Conservation (phyloP, 2,797 vertebrate species). For the Intellagama lesueurii region DNA sequence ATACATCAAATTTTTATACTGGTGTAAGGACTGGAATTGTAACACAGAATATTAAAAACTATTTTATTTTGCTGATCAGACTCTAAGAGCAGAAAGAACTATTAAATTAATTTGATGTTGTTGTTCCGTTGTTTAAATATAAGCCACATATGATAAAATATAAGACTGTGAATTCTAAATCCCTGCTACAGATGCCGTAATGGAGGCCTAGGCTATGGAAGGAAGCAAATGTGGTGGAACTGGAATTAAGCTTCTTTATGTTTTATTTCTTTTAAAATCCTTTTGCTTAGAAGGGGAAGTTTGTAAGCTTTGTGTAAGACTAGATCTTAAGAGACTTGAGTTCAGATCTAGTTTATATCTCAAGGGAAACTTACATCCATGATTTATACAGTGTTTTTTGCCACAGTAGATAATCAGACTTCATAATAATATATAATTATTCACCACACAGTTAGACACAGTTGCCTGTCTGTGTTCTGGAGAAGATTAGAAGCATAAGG, state of each 20-base stretch:
- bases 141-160: neutral
- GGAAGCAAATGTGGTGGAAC: neutral
- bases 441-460: neutral
- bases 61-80: neutral
- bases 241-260: neutral
- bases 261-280: conserved; percentile 24
- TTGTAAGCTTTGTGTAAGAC: conserved; percentile 11
- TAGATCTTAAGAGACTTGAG: conserved; percentile 25
- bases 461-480: conserved; percentile 32
- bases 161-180: neutral
- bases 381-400: conserved; percentile 26
- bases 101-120: neutral
- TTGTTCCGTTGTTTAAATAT: neutral
- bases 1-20: neutral
- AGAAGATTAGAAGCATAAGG: conserved; percentile 41
- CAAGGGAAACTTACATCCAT: neutral
- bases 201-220: neutral
- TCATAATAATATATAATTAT: conserved; percentile 22
- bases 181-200: neutral
- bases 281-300: conserved; percentile 11
- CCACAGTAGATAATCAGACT: conserved; percentile 5
- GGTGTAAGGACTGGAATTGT: neutral
- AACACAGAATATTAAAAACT: neutral
- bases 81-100: neutral
- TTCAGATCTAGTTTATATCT: conserved; percentile 35